Percentiles rank a stretch among this genome's conserved stretches.
These are phyloP conservation scores for Mactromeris polynyma DNA, from an alignment of 2,888 invertebrate species.

Conservation along the genomic window DNA sequence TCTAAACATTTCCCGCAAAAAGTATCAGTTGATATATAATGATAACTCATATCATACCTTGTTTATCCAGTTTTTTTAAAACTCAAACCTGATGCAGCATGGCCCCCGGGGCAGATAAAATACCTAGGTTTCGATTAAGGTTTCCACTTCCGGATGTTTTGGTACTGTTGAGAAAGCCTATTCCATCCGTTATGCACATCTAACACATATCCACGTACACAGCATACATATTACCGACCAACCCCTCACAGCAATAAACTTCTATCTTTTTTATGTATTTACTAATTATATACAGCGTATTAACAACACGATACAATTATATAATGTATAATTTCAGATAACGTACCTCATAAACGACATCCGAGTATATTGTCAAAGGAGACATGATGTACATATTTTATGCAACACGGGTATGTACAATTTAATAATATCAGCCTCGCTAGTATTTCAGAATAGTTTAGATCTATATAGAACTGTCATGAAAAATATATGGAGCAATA, in stretches of 20 bases:
- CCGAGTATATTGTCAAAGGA: background rate
- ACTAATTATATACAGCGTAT: background rate
- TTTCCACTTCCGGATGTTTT: background rate
- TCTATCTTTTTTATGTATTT: background rate
- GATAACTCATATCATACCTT: no score
- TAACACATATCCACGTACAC: background rate
- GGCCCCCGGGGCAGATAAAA: no score
- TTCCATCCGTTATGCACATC: background rate
- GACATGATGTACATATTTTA: background rate
- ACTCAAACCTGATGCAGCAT: no score
- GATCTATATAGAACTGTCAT: background rate
- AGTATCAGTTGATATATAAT: no score
- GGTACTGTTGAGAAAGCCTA: background rate
- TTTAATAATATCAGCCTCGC: no score
- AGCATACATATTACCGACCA: background rate
- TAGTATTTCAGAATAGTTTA: no score
- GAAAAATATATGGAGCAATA: background rate
- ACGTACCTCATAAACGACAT: background rate
- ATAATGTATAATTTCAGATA: background rate
- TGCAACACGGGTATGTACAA: background rate
- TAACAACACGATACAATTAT: background rate
- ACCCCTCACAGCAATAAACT: background rate
- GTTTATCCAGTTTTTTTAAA: no score
- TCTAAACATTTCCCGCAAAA: no score
- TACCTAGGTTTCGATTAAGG: no score